phyloP scores from a whole-genome alignment of 1,140 invertebrate genomes.

The Temnothorax longispinosus region DNA sequence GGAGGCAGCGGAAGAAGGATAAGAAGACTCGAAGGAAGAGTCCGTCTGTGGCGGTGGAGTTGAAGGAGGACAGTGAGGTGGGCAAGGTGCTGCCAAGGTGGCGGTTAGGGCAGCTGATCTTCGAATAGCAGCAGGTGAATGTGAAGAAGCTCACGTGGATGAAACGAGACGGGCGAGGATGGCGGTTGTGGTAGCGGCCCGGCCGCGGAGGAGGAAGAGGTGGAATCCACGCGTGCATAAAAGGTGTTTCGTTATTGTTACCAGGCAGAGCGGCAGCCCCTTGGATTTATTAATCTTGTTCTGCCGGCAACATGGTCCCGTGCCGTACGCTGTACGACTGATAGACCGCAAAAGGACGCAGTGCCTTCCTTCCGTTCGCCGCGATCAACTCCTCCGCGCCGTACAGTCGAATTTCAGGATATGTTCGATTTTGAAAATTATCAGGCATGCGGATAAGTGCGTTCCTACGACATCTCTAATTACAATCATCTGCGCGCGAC shows the following conservation, averaged over 20 bases:
- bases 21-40: conserved; percentile 58
- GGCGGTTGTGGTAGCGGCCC: conserved; percentile 71
- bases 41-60: conserved; percentile 45
- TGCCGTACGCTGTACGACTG: conserved; percentile 27
- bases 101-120: conserved; percentile 84
- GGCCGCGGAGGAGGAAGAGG: conserved; percentile 77
- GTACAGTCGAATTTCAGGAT: conserved; percentile 1
- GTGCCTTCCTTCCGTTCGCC: not conserved
- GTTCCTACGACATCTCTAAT: not conserved
- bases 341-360: conserved; percentile 39
- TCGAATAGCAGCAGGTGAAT: conserved; percentile 84
- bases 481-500: not conserved
- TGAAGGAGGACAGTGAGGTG: conserved; percentile 67
- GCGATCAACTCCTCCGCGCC: not conserved
- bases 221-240: conserved; percentile 80
- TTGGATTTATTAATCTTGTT: conserved; percentile 74
- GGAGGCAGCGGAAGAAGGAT: conserved; percentile 49
- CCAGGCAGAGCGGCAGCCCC: conserved; percentile 69
- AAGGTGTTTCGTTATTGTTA: conserved; percentile 82
- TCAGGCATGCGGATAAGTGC: not conserved
- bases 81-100: conserved; percentile 83
- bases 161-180: conserved; percentile 61
- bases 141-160: conserved; percentile 75
- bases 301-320: conserved; percentile 40
- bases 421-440: not conserved